Base-by-base conservation (phyloP, 2,888 invertebrate species). In the Nesidiocoris tenuis region DNA sequence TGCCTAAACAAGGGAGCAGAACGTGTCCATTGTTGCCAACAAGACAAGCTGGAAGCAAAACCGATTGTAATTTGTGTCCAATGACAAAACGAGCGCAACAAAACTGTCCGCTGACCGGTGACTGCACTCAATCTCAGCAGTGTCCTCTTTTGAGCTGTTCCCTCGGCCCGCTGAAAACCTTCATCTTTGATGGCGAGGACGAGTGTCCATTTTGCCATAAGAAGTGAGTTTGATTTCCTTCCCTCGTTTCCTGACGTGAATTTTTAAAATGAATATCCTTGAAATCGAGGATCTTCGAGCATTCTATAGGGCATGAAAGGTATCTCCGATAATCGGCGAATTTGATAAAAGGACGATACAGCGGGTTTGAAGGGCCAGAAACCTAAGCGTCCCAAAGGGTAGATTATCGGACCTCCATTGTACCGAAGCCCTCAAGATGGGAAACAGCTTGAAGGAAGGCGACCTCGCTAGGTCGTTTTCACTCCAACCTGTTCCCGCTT, bases 81-180 rank as follows among this genome's bases (percentile, higher is more conserved):
- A 19, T 61, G 17, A 72, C 61, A 21, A 24, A 24, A 0, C 55
- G 19, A 2, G 57, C 57, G 7, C 55, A 25, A 3, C 19, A 22
- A 3, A 16, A 12, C 16, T 25, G 63, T 21, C 54, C 39, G 22
- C n/a, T 63, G 16, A 2, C 18, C 1, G 12, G 19, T 5, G 23
- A 21, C 1, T 71, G 71, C 25, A 57, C 71, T 2, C 12, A 59
- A 19, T 23, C 25, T 9, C 24, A 61, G 19, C 3, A 72, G 39
- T 72, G 72, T n/a, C 72, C 72, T 22, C 72, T 72, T 1, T 61
- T 72, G 7, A 21, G 39, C 12, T 72, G 72, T 12, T 63, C 63
- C 9, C 55, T 72, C 1, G 72, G 72, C 7, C 72, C 72, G 5
- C 21, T 72, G 17, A 61, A 63, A 25, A 18, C 61, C 9, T 23